Base-by-base conservation (phyloP, 1,140 invertebrate species). In the Chironomus striatipennis region DNA sequence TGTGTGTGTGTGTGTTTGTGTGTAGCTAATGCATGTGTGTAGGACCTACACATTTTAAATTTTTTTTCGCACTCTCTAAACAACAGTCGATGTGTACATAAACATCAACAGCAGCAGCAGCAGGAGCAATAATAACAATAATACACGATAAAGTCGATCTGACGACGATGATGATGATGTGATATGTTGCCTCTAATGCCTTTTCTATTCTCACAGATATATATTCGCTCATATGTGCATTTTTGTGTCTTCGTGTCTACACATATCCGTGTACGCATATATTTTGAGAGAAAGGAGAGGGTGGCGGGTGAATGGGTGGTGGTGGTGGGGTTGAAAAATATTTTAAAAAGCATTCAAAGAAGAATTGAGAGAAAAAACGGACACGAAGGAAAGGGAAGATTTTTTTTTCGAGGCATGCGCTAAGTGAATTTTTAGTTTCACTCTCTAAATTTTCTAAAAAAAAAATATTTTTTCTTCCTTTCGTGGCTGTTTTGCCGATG, bases 121-220 rank as follows among this genome's bases (percentile, higher is more conserved):
- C 24, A 34, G 5, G 24, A 34, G 24, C 24, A 34, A 34, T 34
- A 34, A 57, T 15, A 15, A 57, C 47, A 57, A 57, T 10, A 57
- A 57, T n/a, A 57, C 8, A 47, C 24, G 24, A 34, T 34, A 34
- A 34, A 34, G 24, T 34, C 24, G 24, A 34, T 34, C 24, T 47
- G 43, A 57, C 12, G 47, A 15, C n/a, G 47, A 57, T 57, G 47
- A 57, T 57, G 47, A 57, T 57, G 47, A 57, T 57, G 24, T 34
- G 47, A 57, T 57, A n/a, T n/a, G 12, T 47, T 47, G 9, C 15
- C 47, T 57, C 47, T 57, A 57, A 57, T 57, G 47, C 47, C 12
- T 57, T 47, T 57, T 57, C 47, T 57, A 57, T 57, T 57, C 43
- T 57, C 47, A n/a, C n/a, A n/a, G n/a, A n/a, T n/a, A n/a, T 57